phyloP scores from a whole-genome alignment of 1,140 invertebrate genomes.

The Drosophila nannoptera region DNA sequence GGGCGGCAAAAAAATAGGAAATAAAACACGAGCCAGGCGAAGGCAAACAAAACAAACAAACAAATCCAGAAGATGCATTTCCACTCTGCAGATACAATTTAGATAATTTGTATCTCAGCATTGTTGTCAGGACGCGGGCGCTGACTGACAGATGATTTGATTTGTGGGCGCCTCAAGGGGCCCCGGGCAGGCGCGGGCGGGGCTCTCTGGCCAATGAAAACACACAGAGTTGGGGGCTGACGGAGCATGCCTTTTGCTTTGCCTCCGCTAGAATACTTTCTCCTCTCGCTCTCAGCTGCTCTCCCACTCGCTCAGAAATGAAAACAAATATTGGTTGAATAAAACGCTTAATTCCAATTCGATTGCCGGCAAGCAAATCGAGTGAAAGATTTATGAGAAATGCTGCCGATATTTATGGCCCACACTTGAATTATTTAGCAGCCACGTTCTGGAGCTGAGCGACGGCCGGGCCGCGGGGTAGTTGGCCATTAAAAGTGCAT shows the following conservation, averaged over 20 bases:
- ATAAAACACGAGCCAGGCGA: conserved; percentile 5
- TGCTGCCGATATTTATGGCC: conserved; percentile 63
- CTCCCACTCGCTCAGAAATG: conserved; percentile 26
- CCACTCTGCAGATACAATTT: conserved; percentile 69
- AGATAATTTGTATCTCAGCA: conserved; percentile 79
- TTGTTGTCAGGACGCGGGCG: conserved; percentile 66
- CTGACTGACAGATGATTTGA: conserved; percentile 77
- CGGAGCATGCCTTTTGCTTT: conserved; percentile 23
- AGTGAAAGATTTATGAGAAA: conserved; percentile 75
- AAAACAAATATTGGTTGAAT: conserved; percentile 65
- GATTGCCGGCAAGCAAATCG: conserved; percentile 49
- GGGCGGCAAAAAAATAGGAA: conserved; percentile 13
- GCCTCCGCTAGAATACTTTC: conserved; percentile 33
- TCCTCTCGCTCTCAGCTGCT: not conserved
- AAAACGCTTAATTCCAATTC: conserved; percentile 66
- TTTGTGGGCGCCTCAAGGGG: conserved; percentile 34
- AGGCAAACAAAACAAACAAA: conserved; percentile 51
- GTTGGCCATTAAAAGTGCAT: conserved; percentile 66
- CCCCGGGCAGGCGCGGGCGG: not conserved
- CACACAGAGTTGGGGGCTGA: conserved; percentile 2
- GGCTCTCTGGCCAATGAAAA: conserved; percentile 4
- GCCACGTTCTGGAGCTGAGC: conserved; percentile 30
- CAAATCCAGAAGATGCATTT: conserved; percentile 72
- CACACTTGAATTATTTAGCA: conserved; percentile 67
- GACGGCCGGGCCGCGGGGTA: not conserved